Evolutionary conservation across 1,140 invertebrate species (phyloP).

Genomic region (Maconellicoccus hirsutus): DNA sequence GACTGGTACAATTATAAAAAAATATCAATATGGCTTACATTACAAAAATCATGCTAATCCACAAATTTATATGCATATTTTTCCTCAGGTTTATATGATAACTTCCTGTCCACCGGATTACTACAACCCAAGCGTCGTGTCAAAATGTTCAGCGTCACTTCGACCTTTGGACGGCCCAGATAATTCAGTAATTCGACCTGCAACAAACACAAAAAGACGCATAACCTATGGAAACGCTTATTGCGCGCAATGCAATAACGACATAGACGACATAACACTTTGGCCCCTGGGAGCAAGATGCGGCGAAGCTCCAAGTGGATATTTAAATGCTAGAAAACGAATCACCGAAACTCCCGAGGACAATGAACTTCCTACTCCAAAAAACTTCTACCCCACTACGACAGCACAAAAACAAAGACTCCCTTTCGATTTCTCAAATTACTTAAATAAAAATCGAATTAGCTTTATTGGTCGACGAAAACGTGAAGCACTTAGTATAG

Average conservation of each 20-base stretch:
- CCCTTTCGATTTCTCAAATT: background rate
- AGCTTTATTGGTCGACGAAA: too few relatives aligned
- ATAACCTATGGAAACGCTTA: conserved; percentile 44
- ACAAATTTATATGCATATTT: background rate
- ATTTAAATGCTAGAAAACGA: background rate
- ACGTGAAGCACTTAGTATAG: background rate
- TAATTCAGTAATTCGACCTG: conserved; percentile 37
- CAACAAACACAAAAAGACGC: conserved; percentile 36
- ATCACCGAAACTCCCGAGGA: background rate
- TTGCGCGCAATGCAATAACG: conserved; percentile 44
- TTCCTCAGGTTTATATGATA: background rate
- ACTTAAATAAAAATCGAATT: too few relatives aligned
- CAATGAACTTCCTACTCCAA: background rate
- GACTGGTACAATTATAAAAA: too few relatives aligned
- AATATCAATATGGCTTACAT: too few relatives aligned
- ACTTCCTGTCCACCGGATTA: background rate
- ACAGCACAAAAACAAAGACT: background rate
- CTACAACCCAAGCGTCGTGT: conserved; percentile 25
- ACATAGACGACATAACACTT: conserved; percentile 24
- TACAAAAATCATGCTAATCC: too few relatives aligned
- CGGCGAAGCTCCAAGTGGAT: background rate
- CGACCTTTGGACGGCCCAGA: conserved; percentile 33
- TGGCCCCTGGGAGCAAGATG: background rate
- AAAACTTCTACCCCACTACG: background rate
- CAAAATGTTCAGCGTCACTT: conserved; percentile 27